Evolutionary conservation across 2,888 invertebrate species (phyloP).

Genomic region (Pachycephus smyrnensis): DNA sequence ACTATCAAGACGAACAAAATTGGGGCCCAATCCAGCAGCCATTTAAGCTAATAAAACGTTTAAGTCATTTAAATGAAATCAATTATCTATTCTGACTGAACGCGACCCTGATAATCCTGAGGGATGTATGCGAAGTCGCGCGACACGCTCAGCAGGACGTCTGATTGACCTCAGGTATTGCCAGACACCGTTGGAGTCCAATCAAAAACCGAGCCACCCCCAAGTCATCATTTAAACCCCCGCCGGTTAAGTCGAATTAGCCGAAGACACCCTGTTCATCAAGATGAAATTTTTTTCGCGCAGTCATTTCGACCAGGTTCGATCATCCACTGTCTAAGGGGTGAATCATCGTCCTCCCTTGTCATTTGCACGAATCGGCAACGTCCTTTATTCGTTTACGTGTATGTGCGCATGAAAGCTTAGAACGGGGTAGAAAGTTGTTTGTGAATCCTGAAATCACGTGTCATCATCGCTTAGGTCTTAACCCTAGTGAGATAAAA

Average conservation of each 20-base stretch:
- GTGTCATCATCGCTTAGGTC: neutral
- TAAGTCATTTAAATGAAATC: constrained; percentile 52
- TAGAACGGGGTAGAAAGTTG: neutral
- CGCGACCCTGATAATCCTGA: constrained; percentile 42
- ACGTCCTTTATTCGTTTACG: neutral
- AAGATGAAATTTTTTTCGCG: neutral
- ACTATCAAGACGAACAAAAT: neutral
- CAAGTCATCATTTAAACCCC: constrained; percentile 37
- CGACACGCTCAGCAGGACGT: constrained; percentile 45
- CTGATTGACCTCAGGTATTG: constrained; percentile 46
- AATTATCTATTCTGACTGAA: constrained; percentile 45
- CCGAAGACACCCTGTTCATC: neutral
- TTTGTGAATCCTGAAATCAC: neutral
- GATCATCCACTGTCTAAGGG: neutral
- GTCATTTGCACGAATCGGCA: neutral
- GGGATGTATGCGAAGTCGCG: constrained; percentile 40
- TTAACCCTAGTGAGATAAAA: neutral
- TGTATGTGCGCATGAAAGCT: neutral
- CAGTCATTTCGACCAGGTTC: neutral
- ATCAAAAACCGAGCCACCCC: constrained; percentile 31
- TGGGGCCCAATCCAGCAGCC: neutral
- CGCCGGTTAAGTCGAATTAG: constrained; percentile 38
- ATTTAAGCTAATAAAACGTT: neutral
- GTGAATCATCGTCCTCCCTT: neutral
- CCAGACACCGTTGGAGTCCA: constrained; percentile 54